A percentile compares a stretch with the other conserved stretches of the same genome.
phyloP scores from a whole-genome alignment of 2,113 vertebrate genomes.

The Pseudonaja textilis region DNA sequence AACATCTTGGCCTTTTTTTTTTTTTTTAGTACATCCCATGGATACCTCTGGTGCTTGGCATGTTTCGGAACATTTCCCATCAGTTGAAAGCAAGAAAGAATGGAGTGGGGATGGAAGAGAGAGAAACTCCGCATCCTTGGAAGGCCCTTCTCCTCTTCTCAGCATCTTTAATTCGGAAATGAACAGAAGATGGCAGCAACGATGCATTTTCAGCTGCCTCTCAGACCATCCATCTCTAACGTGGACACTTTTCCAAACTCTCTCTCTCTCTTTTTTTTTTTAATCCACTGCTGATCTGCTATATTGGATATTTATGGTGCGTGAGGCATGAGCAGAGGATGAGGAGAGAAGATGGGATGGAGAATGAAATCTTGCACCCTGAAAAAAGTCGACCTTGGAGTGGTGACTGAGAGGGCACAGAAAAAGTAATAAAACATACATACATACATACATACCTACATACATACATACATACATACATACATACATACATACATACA shows the following conservation, averaged over 20 bases:
- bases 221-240: background rate
- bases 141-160: background rate
- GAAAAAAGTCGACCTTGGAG: background rate
- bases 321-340: background rate
- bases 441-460: too few relatives aligned
- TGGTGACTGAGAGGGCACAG: background rate
- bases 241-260: background rate
- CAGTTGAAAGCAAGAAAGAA: background rate
- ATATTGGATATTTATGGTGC: background rate
- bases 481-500: too few relatives aligned
- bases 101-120: background rate
- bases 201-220: conserved; percentile 4
- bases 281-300: background rate
- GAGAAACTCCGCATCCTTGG: background rate
- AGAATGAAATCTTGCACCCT: background rate
- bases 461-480: too few relatives aligned
- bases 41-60: background rate
- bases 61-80: background rate
- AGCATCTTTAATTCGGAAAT: background rate
- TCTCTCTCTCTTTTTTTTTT: too few relatives aligned
- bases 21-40: background rate
- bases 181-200: conserved; percentile 64
- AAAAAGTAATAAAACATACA: background rate
- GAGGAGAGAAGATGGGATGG: background rate
- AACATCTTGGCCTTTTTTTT: background rate